Base-by-base conservation (phyloP, 2,797 vertebrate species). In the Sebastes cheni region DNA sequence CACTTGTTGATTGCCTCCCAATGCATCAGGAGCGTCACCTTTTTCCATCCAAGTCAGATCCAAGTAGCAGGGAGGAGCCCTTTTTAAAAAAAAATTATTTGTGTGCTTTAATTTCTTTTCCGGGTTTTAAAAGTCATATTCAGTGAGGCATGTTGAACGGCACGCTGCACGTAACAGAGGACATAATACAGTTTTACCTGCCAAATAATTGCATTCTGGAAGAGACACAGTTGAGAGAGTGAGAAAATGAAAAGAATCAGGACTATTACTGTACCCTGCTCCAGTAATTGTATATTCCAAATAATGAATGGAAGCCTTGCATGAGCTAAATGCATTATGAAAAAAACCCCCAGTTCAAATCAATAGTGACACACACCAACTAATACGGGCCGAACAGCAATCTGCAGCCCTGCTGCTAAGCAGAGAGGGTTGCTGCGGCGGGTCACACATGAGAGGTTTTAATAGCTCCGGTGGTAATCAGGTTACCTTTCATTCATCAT, bases 381-480 rank as follows among this genome's bases (percentile, higher is more conserved):
- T 84, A 80, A 87, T 87, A 84, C 60, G 89, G 87, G 81, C 16
- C 82, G 67, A 79, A 80, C 76, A 74, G 81, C 84, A 84, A 84
- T 84, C 76, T 84, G 80, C 62, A 65, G 79, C 52, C 69, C 46
- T 12, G 67, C 85, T 70, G 87, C 77, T 85, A 87, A 87, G 86
- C 77, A 59, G 74, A 88, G 74, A 68, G 67, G 84, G 89, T 66
- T 87, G 70, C 83, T 64, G 72, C 70, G 84, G 82, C 73, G 59
- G 88, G 92, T 94, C 92, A 95, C 93, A 92, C 93, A 93, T 87
- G 89, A 94, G 87, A 84, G 92, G 80, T 90, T 95, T 95, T 93
- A 95, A 94, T 94, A 92, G 93, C 88, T 90, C 82, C 42, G 71
- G 64, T 84, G 84, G 93, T 95, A 95, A 95, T 95, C 92, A 90